A percentile compares a stretch with the other conserved stretches of the same genome.
Conservation (phyloP, 1,140 invertebrate species). For the Tetramorium parvispinum region DNA sequence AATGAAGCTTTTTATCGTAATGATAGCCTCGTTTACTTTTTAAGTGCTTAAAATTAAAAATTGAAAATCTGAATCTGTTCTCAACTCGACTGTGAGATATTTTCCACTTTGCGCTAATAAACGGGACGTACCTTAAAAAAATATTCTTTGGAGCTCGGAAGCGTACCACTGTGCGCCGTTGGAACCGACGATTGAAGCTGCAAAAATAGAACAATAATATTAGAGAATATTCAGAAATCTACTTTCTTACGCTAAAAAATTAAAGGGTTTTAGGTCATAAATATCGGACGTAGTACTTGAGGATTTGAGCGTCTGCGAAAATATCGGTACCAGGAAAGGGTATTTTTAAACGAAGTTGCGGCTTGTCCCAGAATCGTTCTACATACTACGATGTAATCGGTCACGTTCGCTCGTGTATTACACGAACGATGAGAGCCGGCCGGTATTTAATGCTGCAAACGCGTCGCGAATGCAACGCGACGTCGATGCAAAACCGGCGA, state of each 20-base stretch:
- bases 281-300: not conserved
- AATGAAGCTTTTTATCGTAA: not conserved
- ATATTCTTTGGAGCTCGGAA: constrained; percentile 40
- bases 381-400: not conserved
- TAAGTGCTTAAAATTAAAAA: not conserved
- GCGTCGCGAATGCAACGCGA: not conserved
- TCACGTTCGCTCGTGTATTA: not conserved
- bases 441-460: constrained; percentile 15
- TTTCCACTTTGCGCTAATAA: not conserved
- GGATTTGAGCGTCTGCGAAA: not conserved
- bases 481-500: not conserved
- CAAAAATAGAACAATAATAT: constrained; percentile 45
- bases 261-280: not conserved
- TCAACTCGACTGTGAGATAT: not conserved
- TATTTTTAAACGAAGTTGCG: not conserved
- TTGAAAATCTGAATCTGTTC: not conserved
- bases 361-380: not conserved
- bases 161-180: constrained; percentile 56
- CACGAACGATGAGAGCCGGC: not conserved
- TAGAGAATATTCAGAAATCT: not conserved
- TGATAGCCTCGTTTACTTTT: not conserved
- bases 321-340: not conserved
- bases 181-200: constrained; percentile 50
- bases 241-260: not conserved
- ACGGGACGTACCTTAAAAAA: constrained; percentile 24